Conservation (phyloP, 2,888 invertebrate genomes). For the Eubasilissa splendida region DNA sequence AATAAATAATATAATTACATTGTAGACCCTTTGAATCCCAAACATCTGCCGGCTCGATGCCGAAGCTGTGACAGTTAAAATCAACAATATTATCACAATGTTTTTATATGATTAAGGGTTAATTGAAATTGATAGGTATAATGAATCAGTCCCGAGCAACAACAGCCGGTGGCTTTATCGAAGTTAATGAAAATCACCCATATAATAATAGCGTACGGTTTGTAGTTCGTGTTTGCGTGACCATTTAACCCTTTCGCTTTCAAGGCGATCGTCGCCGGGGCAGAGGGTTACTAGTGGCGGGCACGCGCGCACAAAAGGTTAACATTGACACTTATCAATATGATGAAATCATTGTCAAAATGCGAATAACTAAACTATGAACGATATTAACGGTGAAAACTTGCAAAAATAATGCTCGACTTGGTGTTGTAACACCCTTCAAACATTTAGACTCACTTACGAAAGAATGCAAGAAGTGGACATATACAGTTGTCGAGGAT, state of each 20-base stretch:
- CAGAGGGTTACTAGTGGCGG: constrained; percentile 15
- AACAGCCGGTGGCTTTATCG: constrained; percentile 22
- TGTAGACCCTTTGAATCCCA: no score
- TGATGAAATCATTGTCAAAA: no score
- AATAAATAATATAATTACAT: no score
- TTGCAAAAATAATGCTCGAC: no score
- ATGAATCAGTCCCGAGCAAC: constrained; percentile 1
- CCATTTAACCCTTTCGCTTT: constrained; percentile 41
- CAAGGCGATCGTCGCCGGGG: constrained; percentile 24
- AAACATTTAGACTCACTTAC: no score
- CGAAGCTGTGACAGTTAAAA: no score
- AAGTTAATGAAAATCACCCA: constrained; percentile 19
- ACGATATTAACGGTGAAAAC: no score
- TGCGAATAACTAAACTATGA: no score
- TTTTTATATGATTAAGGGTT: constrained; percentile 55
- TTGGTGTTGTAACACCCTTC: no score
- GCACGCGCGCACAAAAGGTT: constrained; percentile 38
- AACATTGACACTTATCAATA: constrained; percentile 22
- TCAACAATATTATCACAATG: constrained; percentile 29
- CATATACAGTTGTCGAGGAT: no score
- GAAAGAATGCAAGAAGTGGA: no score
- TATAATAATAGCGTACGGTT: constrained; percentile 1
- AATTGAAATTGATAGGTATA: constrained; percentile 54
- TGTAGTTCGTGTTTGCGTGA: constrained; percentile 28
- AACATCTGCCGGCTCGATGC: no score